Evolutionary conservation across 1,140 invertebrate genomes (phyloP).

Genomic region (Zaprionus ornatus): DNA sequence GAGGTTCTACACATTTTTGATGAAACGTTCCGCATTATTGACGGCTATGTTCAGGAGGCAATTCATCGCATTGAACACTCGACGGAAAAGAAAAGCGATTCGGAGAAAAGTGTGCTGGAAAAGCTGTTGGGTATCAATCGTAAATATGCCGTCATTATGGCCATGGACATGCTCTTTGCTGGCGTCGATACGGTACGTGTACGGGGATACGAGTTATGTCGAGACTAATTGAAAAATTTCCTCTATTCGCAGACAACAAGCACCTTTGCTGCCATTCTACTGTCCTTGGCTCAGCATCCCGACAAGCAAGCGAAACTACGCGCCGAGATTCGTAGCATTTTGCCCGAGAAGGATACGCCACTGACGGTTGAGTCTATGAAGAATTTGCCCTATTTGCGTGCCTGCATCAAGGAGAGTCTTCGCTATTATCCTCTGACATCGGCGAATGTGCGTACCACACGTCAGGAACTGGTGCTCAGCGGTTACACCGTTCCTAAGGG

Average conservation of each 20-base stretch:
- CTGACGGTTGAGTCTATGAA: slow-evolving; percentile 85
- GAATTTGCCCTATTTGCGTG: slow-evolving; percentile 86
- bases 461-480: slow-evolving; percentile 85
- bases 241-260: slow-evolving; percentile 46
- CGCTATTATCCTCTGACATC: slow-evolving; percentile 84
- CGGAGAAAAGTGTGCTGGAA: slow-evolving; percentile 85
- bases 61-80: slow-evolving; percentile 65
- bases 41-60: slow-evolving; percentile 31
- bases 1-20: slow-evolving; percentile 83
- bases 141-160: slow-evolving; percentile 87
- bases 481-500: slow-evolving; percentile 86
- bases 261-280: slow-evolving; percentile 32
- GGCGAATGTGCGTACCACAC: slow-evolving; percentile 83
- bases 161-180: slow-evolving; percentile 89
- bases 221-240: neutral
- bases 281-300: slow-evolving; percentile 87
- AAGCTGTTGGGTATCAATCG: slow-evolving; percentile 86
- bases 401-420: slow-evolving; percentile 87
- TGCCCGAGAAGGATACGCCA: slow-evolving; percentile 83
- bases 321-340: slow-evolving; percentile 86
- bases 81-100: slow-evolving; percentile 45
- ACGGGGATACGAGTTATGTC: neutral
- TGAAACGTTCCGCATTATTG: slow-evolving; percentile 8
- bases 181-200: slow-evolving; percentile 89
- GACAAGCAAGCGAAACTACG: slow-evolving; percentile 89